Evolutionary conservation across 2,888 invertebrate genomes (phyloP), one percentile per base, ranked within the genome.

Genomic region (Trisateles emortualis): DNA sequence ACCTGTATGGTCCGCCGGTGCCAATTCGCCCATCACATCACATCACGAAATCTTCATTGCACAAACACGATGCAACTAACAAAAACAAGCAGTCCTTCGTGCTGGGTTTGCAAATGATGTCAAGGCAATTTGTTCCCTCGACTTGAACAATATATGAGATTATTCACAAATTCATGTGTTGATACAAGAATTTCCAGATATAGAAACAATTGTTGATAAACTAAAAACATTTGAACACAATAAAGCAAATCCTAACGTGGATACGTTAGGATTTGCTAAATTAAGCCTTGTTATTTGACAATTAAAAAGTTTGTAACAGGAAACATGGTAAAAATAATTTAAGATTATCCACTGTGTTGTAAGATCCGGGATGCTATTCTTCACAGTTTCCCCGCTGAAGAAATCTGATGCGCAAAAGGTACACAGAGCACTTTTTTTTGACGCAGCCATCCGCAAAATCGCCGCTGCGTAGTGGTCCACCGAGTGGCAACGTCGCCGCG

Each of bases 21-120:
- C 92, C 92, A 92, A 91, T 90, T 90, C 87, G 86, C 83, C 81
- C 89, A 87, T 87, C 87, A 86, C 88, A 79, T 84, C 86, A 84
- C 84, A 87, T 85, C 86, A 87, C 87, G 83, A 87, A 88, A 88
- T 86, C 84, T 81, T 76, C 81, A 79, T 84, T 89, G 89, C 88
- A 88, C 86, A 83, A 83, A 83, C 74, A 70, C 74, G 72, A 74
- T 79, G 78, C 80, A 78, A 72, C 75, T 65, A 73, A 76, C 73
- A 76, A 78, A 79, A 79, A 78, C 69, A 71, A 68, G 63, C 68
- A 59, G 72, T 74, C 68, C 69, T 72, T 70, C 67, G 64, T 58
- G 64, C 53, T 64, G 65, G 55, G 73, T 65, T 71, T 66, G 64
- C 59, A 64, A 83, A 79, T 70, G 59, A 76, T 82, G 80, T 81